Conservation (phyloP, 2,113 vertebrate genomes). For the Picathartes gymnocephalus region DNA sequence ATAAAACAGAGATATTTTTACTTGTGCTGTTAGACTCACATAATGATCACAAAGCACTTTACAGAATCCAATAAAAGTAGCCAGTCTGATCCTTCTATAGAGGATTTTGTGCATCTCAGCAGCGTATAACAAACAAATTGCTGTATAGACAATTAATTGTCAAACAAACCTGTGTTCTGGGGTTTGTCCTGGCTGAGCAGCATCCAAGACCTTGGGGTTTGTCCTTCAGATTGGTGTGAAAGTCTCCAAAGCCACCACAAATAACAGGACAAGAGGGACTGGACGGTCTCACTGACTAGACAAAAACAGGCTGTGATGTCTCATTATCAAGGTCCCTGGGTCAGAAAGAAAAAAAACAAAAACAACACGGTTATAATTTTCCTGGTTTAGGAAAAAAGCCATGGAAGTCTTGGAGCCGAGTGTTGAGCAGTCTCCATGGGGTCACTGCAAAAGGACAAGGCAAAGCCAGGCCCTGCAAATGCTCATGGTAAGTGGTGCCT, state of each 20-base stretch:
- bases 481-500: not conserved
- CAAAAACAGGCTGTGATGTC: not conserved
- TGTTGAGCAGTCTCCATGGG: not conserved
- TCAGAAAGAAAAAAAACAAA: not conserved
- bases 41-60: not conserved
- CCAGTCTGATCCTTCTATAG: not conserved
- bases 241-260: not conserved
- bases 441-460: not conserved
- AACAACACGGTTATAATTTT: not conserved
- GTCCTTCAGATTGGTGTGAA: not conserved
- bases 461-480: not conserved
- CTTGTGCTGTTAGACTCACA: not conserved
- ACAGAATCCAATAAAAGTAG: not conserved
- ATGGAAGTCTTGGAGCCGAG: not conserved
- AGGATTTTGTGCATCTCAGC: not conserved
- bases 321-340: not conserved
- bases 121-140: not conserved
- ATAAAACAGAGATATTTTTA: not conserved
- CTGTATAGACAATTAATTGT: not conserved
- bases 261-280: fast-evolving
- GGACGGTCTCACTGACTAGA: fast-evolving
- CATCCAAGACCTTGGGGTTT: not conserved
- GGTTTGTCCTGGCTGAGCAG: not conserved
- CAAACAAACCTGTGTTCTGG: not conserved
- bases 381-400: not conserved